Percentiles rank a stretch among this genome's conserved stretches.
These are phyloP conservation scores for Campylomormyrus numenius DNA, from an alignment of 2,113 vertebrate species.

Conservation along the genomic window DNA sequence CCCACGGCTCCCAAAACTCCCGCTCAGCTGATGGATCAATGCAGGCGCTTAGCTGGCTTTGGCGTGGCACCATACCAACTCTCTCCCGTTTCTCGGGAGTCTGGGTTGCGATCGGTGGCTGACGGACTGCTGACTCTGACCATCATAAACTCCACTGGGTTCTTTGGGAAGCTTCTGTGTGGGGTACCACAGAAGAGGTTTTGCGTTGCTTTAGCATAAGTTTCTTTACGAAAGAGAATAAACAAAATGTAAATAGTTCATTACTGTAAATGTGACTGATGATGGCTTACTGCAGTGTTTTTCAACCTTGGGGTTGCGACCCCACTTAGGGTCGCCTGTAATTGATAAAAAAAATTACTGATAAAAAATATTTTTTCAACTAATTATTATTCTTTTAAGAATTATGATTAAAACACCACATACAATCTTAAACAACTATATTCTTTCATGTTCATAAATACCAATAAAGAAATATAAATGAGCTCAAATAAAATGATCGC, in stretches of 20 bases:
- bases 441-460: too few relatives aligned
- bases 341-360: too few relatives aligned
- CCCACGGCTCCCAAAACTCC: not conserved
- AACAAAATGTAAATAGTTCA: not conserved
- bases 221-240: not conserved
- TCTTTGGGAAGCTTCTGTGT: not conserved
- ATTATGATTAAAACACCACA: too few relatives aligned
- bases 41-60: not conserved
- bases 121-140: not conserved
- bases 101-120: not conserved
- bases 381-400: too few relatives aligned
- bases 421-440: too few relatives aligned
- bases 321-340: too few relatives aligned
- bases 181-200: not conserved
- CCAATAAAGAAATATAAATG: too few relatives aligned
- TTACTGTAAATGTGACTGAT: not conserved
- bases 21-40: not conserved
- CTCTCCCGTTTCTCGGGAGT: not conserved
- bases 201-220: not conserved
- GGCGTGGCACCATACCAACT: not conserved
- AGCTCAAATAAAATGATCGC: too few relatives aligned
- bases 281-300: not conserved
- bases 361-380: too few relatives aligned
- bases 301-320: too few relatives aligned
- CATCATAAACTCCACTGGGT: not conserved